These are phyloP conservation scores for Agrypnia vestita DNA, from an alignment of 1,140 invertebrate genomes.

Conservation along the genomic window DNA sequence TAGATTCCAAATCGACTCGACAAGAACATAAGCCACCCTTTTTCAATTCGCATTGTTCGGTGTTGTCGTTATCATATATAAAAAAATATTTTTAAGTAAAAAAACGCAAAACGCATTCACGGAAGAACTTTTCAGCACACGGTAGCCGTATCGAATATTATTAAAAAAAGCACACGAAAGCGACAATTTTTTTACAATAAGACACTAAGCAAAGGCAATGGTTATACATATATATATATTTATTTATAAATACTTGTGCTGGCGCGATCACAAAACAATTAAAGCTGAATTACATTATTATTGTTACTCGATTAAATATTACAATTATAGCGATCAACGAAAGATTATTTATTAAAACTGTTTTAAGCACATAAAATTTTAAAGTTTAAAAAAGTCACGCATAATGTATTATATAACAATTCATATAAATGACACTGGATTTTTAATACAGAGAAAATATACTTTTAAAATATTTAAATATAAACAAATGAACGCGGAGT, in stretches of 20 bases:
- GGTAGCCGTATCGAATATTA: too few species aligned
- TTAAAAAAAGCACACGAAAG: background rate
- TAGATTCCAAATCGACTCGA: too few species aligned
- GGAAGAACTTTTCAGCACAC: too few species aligned
- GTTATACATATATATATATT: slow-evolving; percentile 41
- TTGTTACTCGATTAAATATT: slow-evolving; percentile 3
- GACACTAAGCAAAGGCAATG: slow-evolving; percentile 59
- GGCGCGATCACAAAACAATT: slow-evolving; percentile 40
- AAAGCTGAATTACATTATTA: slow-evolving; percentile 46
- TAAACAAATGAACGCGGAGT: background rate
- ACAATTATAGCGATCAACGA: background rate
- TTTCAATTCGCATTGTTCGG: too few species aligned
- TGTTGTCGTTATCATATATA: too few species aligned
- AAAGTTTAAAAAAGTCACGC: background rate
- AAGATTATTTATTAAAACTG: slow-evolving; percentile 2
- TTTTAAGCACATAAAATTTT: background rate
- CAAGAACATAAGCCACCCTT: too few species aligned
- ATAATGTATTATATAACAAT: background rate
- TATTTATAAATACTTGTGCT: slow-evolving; percentile 46
- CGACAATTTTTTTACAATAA: slow-evolving; percentile 52
- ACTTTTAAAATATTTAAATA: background rate
- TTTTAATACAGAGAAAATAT: background rate
- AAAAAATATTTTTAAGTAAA: too few species aligned
- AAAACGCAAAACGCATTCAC: too few species aligned
- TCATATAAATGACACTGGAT: background rate